A percentile compares a stretch with the other conserved stretches of the same genome.
phyloP scores from a whole-genome alignment of 2,888 invertebrate genomes.

The Lasioglossum lativentre region DNA sequence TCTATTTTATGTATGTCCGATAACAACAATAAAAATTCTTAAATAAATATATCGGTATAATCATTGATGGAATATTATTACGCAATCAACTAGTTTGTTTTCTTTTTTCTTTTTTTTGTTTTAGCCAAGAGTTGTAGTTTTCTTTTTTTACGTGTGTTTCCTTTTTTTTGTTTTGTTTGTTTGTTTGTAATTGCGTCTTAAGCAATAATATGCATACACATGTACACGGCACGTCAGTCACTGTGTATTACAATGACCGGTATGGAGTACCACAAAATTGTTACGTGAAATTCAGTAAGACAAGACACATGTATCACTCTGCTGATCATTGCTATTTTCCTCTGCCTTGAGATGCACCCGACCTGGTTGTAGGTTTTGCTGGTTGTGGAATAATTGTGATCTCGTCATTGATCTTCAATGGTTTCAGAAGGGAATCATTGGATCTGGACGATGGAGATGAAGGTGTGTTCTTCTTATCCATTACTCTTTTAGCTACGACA shows the following conservation, averaged over 20 bases:
- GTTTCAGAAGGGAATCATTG: constrained; percentile 90
- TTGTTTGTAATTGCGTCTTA: constrained; percentile 73
- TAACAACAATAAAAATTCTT: constrained; percentile 84
- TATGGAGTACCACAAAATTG: constrained; percentile 72
- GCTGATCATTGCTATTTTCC: constrained; percentile 83
- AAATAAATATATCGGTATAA: constrained; percentile 83
- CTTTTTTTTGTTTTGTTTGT: constrained; percentile 43
- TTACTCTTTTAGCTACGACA: constrained; percentile 94
- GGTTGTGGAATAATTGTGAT: constrained; percentile 96
- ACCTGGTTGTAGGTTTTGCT: constrained; percentile 85
- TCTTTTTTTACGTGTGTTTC: constrained; percentile 45
- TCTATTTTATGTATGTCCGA: constrained; percentile 83
- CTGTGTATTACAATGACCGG: constrained; percentile 72
- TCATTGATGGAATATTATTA: constrained; percentile 83
- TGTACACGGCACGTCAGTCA: constrained; percentile 79
- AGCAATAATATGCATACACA: constrained; percentile 80
- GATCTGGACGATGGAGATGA: constrained; percentile 84
- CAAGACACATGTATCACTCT: constrained; percentile 80
- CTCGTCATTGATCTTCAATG: constrained; percentile 94
- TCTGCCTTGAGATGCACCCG: constrained; percentile 79
- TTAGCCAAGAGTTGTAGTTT: constrained; percentile 61
- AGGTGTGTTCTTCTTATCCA: constrained; percentile 90
- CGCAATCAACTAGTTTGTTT: constrained; percentile 79
- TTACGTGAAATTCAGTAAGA: constrained; percentile 78
- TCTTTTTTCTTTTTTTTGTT: constrained; percentile 53